Evolutionary conservation across 37 sponge, comb jelly and placozoan genomes (phyloP).

Genomic region (Cladorhizidae sp.): DNA sequence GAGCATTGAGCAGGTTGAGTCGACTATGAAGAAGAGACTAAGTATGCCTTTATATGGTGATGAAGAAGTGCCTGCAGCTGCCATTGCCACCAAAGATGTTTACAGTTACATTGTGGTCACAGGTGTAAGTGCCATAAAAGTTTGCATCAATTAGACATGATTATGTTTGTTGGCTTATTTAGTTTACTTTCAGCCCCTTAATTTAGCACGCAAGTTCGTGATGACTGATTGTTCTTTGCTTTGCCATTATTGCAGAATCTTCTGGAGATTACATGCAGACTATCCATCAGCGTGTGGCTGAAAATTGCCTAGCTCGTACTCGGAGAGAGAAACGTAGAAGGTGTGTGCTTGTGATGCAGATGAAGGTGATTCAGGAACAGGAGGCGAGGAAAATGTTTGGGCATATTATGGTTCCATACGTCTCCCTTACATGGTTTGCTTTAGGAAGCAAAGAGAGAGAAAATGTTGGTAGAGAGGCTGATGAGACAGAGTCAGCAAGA

Average conservation of each 20-base stretch:
- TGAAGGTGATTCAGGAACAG: conserved; percentile 55
- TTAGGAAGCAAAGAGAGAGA: conserved; percentile 61
- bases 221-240: neutral
- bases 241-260: neutral
- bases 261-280: conserved; percentile 71
- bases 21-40: neutral
- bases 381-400: conserved; percentile 48
- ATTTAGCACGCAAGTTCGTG: neutral
- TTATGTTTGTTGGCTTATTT: neutral
- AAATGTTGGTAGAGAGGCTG: conserved; percentile 84
- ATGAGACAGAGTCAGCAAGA: conserved; percentile 94
- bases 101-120: neutral
- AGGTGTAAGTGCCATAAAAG: neutral
- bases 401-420: neutral
- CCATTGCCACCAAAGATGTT: neutral
- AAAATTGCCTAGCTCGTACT: conserved; percentile 49
- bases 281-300: conserved; percentile 65
- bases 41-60: neutral
- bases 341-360: conserved; percentile 80
- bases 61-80: conserved; percentile 1
- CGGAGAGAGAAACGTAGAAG: conserved; percentile 88
- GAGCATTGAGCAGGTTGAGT: conserved; percentile 29
- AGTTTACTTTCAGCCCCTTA: neutral
- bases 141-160: neutral
- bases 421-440: neutral